Evolutionary conservation across 2,797 vertebrate genomes (phyloP).

Genomic region (Neosilurus mollespiculum): DNA sequence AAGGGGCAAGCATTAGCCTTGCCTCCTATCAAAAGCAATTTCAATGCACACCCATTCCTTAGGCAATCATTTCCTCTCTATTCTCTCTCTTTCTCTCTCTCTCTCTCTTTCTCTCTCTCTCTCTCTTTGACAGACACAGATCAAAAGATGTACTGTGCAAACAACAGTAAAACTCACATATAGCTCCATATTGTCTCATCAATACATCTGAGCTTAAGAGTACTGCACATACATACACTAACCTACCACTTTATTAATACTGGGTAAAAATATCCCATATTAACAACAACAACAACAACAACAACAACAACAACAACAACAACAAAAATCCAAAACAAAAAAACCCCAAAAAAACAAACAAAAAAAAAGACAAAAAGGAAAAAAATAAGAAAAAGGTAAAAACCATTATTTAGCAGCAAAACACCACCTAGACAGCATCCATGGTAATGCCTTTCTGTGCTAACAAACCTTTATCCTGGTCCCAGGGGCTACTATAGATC

Average conservation of each 20-base stretch:
- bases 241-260: not conserved
- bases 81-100: constrained; percentile 12
- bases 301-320: too few relatives aligned
- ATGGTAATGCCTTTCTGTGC: not conserved
- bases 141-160: constrained; percentile 2
- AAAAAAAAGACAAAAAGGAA: too few relatives aligned
- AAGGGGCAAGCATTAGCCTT: constrained; percentile 49
- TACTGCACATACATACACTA: not conserved
- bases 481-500: constrained; percentile 29
- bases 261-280: not conserved
- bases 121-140: not conserved
- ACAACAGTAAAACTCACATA: constrained; percentile 9
- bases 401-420: constrained; percentile 19
- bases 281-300: too few relatives aligned
- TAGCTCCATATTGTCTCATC: not conserved
- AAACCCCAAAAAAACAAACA: too few relatives aligned
- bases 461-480: constrained; percentile 9
- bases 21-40: constrained; percentile 54
- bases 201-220: not conserved
- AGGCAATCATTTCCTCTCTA: constrained; percentile 12
- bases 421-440: constrained; percentile 17
- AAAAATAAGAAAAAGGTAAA: not conserved
- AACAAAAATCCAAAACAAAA: too few relatives aligned
- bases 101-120: not conserved
- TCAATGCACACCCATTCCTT: constrained; percentile 29